Percentiles rank a stretch among this genome's conserved stretches.
phyloP scores from a whole-genome alignment of 2,113 vertebrate genomes.

The Balaeniceps rex region DNA sequence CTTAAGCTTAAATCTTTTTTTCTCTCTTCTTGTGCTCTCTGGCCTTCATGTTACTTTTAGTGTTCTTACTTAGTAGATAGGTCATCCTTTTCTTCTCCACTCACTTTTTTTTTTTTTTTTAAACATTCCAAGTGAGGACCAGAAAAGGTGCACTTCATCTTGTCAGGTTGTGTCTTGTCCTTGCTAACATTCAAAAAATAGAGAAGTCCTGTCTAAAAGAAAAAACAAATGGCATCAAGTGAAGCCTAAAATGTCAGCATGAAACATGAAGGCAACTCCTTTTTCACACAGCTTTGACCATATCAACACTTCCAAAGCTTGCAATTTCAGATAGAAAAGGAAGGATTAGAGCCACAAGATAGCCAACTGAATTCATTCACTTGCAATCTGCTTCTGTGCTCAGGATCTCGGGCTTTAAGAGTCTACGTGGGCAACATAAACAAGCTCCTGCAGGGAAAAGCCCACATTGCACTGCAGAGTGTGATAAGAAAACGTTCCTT shows the following conservation, averaged over 20 bases:
- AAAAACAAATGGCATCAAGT: not conserved
- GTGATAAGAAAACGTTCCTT: not conserved
- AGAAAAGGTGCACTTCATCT: not conserved
- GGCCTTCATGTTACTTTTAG: not conserved
- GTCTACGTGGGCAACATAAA: not conserved
- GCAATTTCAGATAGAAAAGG: not conserved
- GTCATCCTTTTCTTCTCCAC: not conserved
- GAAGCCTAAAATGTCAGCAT: not conserved
- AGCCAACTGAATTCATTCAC: not conserved
- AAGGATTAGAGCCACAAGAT: not conserved
- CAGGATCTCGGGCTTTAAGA: not conserved
- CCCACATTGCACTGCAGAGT: not conserved
- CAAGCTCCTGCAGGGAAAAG: not conserved
- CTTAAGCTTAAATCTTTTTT: not conserved
- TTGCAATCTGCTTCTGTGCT: not conserved
- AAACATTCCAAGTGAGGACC: not conserved
- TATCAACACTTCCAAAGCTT: not conserved
- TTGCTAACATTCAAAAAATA: not conserved
- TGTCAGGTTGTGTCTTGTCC: not conserved
- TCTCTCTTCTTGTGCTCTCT: not conserved
- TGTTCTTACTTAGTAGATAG: not conserved
- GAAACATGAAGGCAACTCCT: not conserved
- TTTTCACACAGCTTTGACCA: not conserved
- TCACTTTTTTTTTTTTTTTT: not conserved
- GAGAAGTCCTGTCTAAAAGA: not conserved